Evolutionary conservation across 2,113 vertebrate species (phyloP).

Genomic region (Etheostoma spectabile): DNA sequence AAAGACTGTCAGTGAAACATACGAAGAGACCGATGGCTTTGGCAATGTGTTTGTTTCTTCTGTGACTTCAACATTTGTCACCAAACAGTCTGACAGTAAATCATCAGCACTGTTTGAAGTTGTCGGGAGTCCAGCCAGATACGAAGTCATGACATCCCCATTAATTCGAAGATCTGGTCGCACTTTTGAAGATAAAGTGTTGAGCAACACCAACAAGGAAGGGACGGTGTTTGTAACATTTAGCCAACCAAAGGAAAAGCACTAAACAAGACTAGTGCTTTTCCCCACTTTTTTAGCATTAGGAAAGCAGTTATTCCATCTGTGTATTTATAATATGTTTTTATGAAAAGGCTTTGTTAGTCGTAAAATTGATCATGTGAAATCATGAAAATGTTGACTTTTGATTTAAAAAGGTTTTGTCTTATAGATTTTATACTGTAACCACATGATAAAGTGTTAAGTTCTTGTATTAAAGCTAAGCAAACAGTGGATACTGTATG

Average conservation of each 20-base stretch:
- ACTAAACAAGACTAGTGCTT: conserved; percentile 38
- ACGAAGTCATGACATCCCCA: conserved; percentile 83
- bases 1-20: conserved; percentile 89
- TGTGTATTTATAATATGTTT: conserved; percentile 63
- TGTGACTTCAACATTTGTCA: conserved; percentile 87
- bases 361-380: conserved; percentile 42
- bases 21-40: conserved; percentile 88
- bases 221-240: conserved; percentile 86
- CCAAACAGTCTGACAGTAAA: conserved; percentile 85
- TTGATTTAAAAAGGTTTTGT: conserved; percentile 47
- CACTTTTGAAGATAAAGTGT: conserved; percentile 73
- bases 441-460: conserved; percentile 47
- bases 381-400: conserved; percentile 55
- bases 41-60: conserved; percentile 89
- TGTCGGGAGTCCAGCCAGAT: conserved; percentile 77
- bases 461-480: conserved; percentile 58
- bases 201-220: conserved; percentile 75
- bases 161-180: conserved; percentile 73
- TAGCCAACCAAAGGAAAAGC: conserved; percentile 80
- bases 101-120: conserved; percentile 78
- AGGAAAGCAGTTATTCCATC: conserved; percentile 40
- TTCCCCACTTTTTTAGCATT: conserved; percentile 23
- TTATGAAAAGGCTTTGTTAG: conserved; percentile 52
- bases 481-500: conserved; percentile 49
- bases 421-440: conserved; percentile 76